Evolutionary conservation across 2,888 invertebrate species (phyloP).

Genomic region (Eupithecia subfuscata): DNA sequence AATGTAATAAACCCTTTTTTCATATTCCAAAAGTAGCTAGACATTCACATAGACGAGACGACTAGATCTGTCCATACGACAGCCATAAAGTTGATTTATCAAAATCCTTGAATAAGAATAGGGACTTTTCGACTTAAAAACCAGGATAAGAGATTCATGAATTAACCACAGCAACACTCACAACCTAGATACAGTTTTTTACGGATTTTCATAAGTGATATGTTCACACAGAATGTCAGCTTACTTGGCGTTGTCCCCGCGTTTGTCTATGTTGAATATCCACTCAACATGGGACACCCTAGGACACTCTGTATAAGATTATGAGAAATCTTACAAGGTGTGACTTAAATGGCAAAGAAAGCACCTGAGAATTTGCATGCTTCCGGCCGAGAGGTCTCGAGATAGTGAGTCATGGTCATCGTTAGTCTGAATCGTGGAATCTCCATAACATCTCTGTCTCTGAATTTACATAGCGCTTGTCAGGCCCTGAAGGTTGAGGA

Average conservation of each 20-base stretch:
- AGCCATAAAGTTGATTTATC: no score
- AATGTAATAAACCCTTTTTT: no score
- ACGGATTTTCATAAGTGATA: not conserved
- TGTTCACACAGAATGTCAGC: not conserved
- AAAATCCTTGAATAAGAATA: no score
- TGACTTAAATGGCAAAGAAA: conserved; percentile 44
- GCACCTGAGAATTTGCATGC: conserved; percentile 64
- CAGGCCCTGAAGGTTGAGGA: not conserved
- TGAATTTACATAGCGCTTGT: not conserved
- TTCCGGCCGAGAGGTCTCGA: conserved; percentile 49
- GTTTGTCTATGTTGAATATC: no score
- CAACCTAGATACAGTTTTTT: no score
- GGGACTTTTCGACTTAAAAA: no score
- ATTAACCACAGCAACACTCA: no score
- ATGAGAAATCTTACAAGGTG: conserved; percentile 37
- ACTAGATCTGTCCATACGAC: no score
- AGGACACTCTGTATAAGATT: not conserved
- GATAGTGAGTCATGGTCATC: conserved; percentile 20
- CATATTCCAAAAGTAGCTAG: no score
- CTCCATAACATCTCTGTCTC: not conserved
- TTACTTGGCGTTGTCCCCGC: not conserved
- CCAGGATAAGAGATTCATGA: no score
- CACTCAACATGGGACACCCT: not conserved
- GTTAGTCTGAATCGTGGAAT: not conserved
- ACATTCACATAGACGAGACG: no score